Base-by-base conservation (phyloP, 2,797 vertebrate species). In the Acipenser transmontanus region DNA sequence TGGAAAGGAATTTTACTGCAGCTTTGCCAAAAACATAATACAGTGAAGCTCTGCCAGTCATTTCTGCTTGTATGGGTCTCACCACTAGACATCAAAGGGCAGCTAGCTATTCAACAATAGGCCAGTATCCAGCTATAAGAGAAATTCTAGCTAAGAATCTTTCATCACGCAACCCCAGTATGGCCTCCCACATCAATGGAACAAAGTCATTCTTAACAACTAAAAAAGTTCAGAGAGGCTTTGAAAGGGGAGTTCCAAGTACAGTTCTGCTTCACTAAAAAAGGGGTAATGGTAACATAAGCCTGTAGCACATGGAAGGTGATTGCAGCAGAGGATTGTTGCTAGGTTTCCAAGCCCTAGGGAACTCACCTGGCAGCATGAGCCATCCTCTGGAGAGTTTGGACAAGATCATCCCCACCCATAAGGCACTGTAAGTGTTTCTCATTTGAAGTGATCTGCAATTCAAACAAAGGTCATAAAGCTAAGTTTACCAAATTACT, bases 381-480 rank as follows among this genome's bases (percentile, higher is more conserved):
- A 71, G 77, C 69, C 78, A 93, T 75, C 69, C 67, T 79, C 77
- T 81, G 34, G 34, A 94, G 84, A 6, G 75, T 65, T 2, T 57
- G 80, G 59, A 90, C 76, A 59, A 95, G 87, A 74, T 71, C 70
- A 17, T 71, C 54, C 0, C 61, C 87, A 67, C 85, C 79, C 72
- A 68, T 84, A 74, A 91, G 72, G 73, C 79, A 78, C 67, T 77
- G 72, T 0, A 47, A 76, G 71, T 76, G 62, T 73, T 85, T 82
- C 72, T 83, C 65, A 1, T 78, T 88, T 81, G 87, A 87, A 78
- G 88, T 89, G 78, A 92, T 49, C 91, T 93, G 81, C 68, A 80
- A 74, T 10, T 66, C 67, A 77, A 76, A 73, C 67, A 81, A 78
- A 34, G 34, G 34, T 3, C 34, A 34, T 34, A 34, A 34, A 34